phyloP scores from a whole-genome alignment of 2,797 vertebrate species.

The Martes flavigula region DNA sequence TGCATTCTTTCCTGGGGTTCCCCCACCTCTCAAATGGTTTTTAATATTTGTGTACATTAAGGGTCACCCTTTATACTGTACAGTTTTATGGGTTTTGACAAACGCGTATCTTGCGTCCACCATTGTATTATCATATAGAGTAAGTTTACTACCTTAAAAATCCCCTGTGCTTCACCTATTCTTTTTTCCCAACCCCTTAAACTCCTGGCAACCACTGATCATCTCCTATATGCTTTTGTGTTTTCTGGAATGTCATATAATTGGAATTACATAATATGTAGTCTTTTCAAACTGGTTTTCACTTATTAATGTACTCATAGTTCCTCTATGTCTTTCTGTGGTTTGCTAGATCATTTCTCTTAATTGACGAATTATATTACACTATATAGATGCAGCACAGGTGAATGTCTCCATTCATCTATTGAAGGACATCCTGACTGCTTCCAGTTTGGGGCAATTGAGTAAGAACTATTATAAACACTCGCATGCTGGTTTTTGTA shows the following conservation, averaged over 20 bases:
- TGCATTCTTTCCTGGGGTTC: not conserved
- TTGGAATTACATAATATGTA: not conserved
- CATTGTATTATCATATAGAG: not conserved
- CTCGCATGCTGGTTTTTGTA: not conserved
- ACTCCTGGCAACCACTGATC: not conserved
- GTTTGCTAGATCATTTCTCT: not conserved
- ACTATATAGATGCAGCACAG: not conserved
- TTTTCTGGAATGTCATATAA: constrained; percentile 33
- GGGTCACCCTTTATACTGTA: not conserved
- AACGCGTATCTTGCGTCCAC: not conserved
- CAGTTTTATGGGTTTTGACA: constrained; percentile 19
- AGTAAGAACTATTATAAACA: constrained; percentile 7
- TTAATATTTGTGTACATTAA: constrained; percentile 3
- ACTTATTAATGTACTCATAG: constrained; percentile 27
- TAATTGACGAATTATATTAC: constrained; percentile 38
- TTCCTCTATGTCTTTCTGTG: constrained; percentile 22
- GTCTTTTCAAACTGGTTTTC: constrained; percentile 32
- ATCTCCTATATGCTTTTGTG: not conserved
- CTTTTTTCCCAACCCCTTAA: not conserved
- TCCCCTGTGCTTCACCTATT: not conserved
- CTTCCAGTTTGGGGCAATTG: not conserved
- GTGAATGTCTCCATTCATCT: not conserved
- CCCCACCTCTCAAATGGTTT: not conserved
- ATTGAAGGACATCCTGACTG: not conserved
- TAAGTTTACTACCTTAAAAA: constrained; percentile 20